Conservation (phyloP, 2,888 invertebrate species). For the Stenodema calcarata region DNA sequence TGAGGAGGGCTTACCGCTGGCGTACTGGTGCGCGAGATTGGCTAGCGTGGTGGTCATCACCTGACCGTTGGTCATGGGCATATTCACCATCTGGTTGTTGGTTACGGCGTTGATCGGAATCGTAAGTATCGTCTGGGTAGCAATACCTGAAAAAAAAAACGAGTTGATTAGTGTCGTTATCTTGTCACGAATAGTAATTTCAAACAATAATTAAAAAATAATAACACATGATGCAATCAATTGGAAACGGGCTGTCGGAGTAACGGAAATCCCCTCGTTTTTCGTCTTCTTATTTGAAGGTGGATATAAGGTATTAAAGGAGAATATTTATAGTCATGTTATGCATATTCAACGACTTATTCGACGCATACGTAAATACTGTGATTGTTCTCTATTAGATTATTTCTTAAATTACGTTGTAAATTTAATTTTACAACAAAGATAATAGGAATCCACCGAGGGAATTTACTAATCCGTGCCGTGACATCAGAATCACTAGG, state of each 20-base stretch:
- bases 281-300: too few relatives aligned
- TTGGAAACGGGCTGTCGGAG: neutral
- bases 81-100: slow-evolving; percentile 75
- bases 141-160: slow-evolving; percentile 73
- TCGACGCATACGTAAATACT: too few relatives aligned
- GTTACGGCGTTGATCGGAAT: slow-evolving; percentile 92
- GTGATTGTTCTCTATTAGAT: too few relatives aligned
- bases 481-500: too few relatives aligned
- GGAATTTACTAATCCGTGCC: too few relatives aligned
- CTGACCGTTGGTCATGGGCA: slow-evolving; percentile 84
- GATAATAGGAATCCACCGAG: too few relatives aligned
- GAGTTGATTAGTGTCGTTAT: neutral
- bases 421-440: too few relatives aligned
- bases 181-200: neutral
- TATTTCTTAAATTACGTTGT: too few relatives aligned
- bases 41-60: slow-evolving; percentile 83
- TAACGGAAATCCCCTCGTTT: neutral
- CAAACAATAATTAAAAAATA: neutral
- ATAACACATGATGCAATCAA: neutral
- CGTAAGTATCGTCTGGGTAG: slow-evolving; percentile 93
- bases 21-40: slow-evolving; percentile 64
- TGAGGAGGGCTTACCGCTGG: slow-evolving; percentile 8
- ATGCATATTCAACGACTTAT: too few relatives aligned
- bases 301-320: too few relatives aligned
- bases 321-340: too few relatives aligned